Conservation (phyloP, 2,888 invertebrate genomes). For the Molorchus minor region DNA sequence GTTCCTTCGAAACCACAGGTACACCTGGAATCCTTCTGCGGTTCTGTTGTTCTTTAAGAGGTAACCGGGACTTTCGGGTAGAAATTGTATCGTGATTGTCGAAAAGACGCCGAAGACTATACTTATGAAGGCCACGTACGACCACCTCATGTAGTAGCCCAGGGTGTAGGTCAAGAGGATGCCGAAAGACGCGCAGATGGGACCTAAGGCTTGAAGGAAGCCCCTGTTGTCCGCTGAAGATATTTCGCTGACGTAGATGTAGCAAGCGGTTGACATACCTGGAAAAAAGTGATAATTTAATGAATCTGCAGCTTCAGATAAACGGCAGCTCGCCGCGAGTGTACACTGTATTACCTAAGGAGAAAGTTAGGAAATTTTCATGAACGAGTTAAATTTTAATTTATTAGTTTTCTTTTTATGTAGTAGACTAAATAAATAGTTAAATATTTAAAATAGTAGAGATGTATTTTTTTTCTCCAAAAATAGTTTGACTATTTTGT, state of each 20-base stretch:
- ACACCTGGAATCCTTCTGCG: constrained; percentile 67
- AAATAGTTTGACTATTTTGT: too few relatives aligned
- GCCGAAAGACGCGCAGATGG: constrained; percentile 76
- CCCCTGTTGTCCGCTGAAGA: constrained; percentile 75
- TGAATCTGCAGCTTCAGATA: too few relatives aligned
- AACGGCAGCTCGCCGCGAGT: too few relatives aligned
- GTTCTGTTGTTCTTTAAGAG: constrained; percentile 68
- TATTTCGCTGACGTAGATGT: constrained; percentile 75
- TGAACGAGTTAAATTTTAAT: too few relatives aligned
- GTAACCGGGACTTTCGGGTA: constrained; percentile 78
- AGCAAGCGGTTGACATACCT: constrained; percentile 76
- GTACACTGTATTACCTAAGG: too few relatives aligned
- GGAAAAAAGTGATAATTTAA: too few relatives aligned
- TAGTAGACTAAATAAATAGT: too few relatives aligned
- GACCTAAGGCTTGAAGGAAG: constrained; percentile 74
- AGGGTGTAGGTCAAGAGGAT: constrained; percentile 75
- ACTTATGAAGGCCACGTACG: constrained; percentile 72
- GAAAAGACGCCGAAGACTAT: constrained; percentile 68
- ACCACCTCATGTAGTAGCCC: constrained; percentile 74
- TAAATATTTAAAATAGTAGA: too few relatives aligned
- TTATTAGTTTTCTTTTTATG: too few relatives aligned
- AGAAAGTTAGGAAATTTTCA: too few relatives aligned
- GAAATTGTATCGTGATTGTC: constrained; percentile 68
- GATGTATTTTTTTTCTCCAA: too few relatives aligned
- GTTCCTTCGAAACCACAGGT: constrained; percentile 73